Evolutionary conservation across 2,113 vertebrate genomes (phyloP).

Genomic region (Calidris pugnax): DNA sequence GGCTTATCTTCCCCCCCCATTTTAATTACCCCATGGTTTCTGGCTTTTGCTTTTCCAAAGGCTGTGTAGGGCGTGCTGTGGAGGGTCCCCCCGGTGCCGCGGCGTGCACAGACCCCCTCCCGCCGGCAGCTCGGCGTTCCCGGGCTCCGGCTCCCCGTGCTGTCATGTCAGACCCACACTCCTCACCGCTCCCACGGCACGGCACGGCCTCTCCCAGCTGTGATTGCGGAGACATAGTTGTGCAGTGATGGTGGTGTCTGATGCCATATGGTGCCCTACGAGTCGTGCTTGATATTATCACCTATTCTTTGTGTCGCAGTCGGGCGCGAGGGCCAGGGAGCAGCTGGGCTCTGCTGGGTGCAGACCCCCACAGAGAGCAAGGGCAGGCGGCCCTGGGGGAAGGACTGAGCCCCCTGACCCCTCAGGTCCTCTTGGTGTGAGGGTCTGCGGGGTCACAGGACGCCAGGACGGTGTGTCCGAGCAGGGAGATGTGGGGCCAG

Average conservation of each 20-base stretch:
- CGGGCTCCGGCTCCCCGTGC: neutral
- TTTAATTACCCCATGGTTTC: neutral
- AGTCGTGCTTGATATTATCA: neutral
- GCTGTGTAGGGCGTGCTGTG: neutral
- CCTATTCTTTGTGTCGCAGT: neutral
- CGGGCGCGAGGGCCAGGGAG: accelerated
- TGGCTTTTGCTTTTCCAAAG: neutral
- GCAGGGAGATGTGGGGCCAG: neutral
- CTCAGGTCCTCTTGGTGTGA: accelerated
- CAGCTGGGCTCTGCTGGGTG: neutral
- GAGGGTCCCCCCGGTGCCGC: accelerated
- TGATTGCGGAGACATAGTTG: neutral
- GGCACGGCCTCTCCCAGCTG: neutral
- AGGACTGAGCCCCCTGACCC: neutral
- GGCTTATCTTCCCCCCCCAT: no score
- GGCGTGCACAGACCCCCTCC: neutral
- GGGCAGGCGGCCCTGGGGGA: neutral
- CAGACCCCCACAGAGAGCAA: neutral
- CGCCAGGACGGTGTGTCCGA: accelerated
- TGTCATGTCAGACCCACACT: neutral
- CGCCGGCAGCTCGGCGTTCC: neutral
- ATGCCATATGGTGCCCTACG: neutral
- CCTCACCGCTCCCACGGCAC: neutral
- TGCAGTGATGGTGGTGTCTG: neutral
- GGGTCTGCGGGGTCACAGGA: neutral